A percentile compares a stretch with the other conserved stretches of the same genome.
Conservation (phyloP, 2,797 vertebrate species). For the Xyrichtys novacula region DNA sequence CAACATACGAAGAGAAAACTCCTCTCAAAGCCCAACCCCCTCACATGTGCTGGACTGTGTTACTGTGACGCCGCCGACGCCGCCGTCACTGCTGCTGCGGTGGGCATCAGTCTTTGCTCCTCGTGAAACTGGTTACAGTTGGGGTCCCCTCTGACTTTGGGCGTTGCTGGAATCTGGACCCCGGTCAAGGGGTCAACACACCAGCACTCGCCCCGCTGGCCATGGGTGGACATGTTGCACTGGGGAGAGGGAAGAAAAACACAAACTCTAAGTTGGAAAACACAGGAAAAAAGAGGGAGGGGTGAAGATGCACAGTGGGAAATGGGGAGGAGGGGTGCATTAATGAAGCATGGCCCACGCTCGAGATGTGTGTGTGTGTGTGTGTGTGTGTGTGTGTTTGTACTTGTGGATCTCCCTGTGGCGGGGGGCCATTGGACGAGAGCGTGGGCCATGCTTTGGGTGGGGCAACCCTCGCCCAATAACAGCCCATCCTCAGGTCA, state of each 20-base stretch:
- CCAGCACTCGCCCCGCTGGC: constrained; percentile 97
- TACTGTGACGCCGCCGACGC: constrained; percentile 40
- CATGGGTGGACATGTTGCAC: constrained; percentile 98
- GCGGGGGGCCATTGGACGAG: constrained; percentile 60
- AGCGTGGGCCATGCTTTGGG: constrained; percentile 62
- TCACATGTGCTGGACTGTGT: neutral
- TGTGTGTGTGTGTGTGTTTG: constrained; percentile 30
- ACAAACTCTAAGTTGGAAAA: constrained; percentile 58
- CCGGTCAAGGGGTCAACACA: constrained; percentile 94
- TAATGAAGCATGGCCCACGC: constrained; percentile 74
- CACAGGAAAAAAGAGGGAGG: constrained; percentile 51
- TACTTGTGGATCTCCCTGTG: constrained; percentile 37
- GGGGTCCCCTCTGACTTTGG: constrained; percentile 92
- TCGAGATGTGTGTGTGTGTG: constrained; percentile 47
- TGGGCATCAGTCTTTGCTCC: constrained; percentile 70
- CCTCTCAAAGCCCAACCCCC: neutral
- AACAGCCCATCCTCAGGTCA: constrained; percentile 68
- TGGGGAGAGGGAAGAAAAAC: constrained; percentile 74
- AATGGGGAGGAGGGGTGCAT: constrained; percentile 39
- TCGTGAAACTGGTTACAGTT: constrained; percentile 93
- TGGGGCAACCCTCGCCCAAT: constrained; percentile 76
- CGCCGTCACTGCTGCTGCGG: too few species aligned
- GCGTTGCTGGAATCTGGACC: constrained; percentile 88
- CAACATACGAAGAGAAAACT: neutral
- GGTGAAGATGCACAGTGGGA: constrained; percentile 60